Evolutionary conservation across 2,888 invertebrate genomes (phyloP).

Genomic region (Sthenelais limicola): DNA sequence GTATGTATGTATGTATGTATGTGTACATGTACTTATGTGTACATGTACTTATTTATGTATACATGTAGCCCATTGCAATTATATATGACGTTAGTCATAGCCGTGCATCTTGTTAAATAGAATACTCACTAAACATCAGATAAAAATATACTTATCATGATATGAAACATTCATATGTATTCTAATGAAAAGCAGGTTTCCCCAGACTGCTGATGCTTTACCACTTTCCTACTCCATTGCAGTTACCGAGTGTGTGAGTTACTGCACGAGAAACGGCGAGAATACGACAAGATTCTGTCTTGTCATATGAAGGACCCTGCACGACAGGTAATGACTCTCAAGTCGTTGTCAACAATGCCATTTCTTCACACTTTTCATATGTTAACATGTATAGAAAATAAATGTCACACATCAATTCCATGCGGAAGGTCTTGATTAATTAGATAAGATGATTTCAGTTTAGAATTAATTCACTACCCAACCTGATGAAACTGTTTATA

Average conservation of each 20-base stretch:
- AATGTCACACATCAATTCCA: no score
- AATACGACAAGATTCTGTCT: conserved; percentile 79
- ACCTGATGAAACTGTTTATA: no score
- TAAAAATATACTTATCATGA: no score
- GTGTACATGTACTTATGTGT: background rate
- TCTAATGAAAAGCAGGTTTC: no score
- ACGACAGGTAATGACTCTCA: conserved; percentile 72
- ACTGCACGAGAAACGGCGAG: conserved; percentile 78
- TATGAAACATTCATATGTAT: no score
- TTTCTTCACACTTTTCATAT: background rate
- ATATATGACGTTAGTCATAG: no score
- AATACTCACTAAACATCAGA: background rate
- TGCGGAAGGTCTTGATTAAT: no score
- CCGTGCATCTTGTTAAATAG: background rate
- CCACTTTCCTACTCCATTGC: no score
- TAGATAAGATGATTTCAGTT: no score
- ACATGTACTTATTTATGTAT: background rate
- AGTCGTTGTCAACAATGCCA: background rate
- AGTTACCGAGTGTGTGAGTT: conserved; percentile 82
- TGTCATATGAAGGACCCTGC: conserved; percentile 80
- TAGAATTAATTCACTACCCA: no score
- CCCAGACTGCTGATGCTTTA: no score
- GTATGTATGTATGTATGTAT: background rate
- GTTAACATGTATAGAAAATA: no score
- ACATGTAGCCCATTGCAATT: background rate